Conservation (phyloP, 2,888 invertebrate genomes). For the Mesorhabditis sp. region DNA sequence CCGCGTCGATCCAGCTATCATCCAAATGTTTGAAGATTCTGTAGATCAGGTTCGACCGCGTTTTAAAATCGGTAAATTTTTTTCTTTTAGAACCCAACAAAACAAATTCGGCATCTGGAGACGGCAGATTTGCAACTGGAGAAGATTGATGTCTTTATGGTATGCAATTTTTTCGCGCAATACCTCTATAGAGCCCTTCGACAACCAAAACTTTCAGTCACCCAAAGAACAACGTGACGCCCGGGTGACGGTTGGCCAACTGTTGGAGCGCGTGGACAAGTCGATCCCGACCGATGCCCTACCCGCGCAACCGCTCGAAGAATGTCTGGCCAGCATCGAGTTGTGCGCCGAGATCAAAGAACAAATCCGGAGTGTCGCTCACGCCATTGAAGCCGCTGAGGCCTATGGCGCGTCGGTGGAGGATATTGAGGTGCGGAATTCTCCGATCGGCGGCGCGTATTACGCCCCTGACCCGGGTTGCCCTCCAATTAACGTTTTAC, state of each 20-base stretch:
- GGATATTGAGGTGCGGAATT: conserved; percentile 11
- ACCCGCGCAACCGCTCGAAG: background rate
- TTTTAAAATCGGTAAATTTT: conserved; percentile 7
- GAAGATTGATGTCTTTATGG: conserved; percentile 19
- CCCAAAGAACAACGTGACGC: too few species aligned
- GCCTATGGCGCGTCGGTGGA: conserved; percentile 12
- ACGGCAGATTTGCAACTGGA: conserved; percentile 46
- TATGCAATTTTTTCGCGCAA: background rate
- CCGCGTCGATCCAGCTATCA: conserved; percentile 25
- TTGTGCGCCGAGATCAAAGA: background rate
- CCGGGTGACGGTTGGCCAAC: background rate
- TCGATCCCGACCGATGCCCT: background rate
- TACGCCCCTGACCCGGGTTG: too few species aligned
- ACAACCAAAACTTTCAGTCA: background rate
- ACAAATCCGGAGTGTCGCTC: background rate
- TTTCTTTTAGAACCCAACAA: conserved; percentile 22
- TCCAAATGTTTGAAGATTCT: conserved; percentile 23
- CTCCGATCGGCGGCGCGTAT: background rate
- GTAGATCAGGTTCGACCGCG: conserved; percentile 7
- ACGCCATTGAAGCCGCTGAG: conserved; percentile 6
- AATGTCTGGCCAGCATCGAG: background rate
- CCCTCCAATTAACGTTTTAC: background rate
- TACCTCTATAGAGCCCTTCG: background rate
- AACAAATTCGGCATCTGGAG: conserved; percentile 49
- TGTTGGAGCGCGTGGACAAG: background rate